phyloP scores from a whole-genome alignment of 2,888 invertebrate genomes.

The Eustalomyia histrio region DNA sequence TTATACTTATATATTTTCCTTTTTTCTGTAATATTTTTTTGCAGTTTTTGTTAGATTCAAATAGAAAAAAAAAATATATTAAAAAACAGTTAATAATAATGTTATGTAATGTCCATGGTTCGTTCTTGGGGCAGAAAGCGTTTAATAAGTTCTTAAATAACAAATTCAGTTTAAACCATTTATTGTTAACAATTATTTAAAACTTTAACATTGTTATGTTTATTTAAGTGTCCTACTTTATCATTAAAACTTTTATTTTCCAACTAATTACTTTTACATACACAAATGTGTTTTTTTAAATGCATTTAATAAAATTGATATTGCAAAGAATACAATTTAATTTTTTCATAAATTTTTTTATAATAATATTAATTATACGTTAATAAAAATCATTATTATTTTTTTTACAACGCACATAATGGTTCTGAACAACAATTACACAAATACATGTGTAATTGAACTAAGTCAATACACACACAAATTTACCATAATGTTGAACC shows the following conservation, averaged over 20 bases:
- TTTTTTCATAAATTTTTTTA: not conserved
- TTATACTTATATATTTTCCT: no score
- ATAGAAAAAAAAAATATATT: no score
- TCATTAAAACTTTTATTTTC: not conserved
- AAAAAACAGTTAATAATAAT: no score
- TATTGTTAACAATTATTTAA: no score
- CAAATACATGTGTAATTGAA: slow-evolving; percentile 25
- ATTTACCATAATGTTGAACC: slow-evolving; percentile 29
- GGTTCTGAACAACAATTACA: not conserved
- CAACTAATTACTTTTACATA: not conserved
- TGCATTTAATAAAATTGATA: not conserved
- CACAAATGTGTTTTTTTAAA: not conserved
- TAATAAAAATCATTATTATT: slow-evolving; percentile 4
- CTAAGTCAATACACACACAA: slow-evolving; percentile 23
- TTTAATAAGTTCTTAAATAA: no score
- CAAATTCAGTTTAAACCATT: no score
- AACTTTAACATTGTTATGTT: no score
- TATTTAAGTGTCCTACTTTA: no score
- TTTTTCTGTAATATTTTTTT: no score
- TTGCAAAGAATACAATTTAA: slow-evolving; percentile 4
- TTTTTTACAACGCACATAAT: not conserved
- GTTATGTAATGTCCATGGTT: no score
- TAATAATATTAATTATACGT: slow-evolving; percentile 11
- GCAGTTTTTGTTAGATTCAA: no score
- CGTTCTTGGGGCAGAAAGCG: no score